These are phyloP conservation scores for Brachyopa scutellaris DNA, from an alignment of 2,888 invertebrate genomes.

Conservation along the genomic window DNA sequence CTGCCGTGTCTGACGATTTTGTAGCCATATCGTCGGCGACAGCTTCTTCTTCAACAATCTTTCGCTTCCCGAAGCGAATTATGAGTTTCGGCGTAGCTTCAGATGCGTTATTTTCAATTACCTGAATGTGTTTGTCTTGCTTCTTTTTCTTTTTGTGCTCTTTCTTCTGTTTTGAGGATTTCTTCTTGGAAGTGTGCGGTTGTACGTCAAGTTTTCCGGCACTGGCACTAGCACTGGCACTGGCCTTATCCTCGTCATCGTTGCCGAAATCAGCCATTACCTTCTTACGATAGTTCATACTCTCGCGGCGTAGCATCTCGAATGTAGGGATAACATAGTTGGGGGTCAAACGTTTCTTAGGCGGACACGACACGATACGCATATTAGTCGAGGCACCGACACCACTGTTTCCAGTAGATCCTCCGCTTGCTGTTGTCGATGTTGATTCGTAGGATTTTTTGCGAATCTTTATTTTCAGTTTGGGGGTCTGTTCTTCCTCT, in stretches of 20 bases:
- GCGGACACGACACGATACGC: conserved; percentile 86
- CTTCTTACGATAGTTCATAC: conserved; percentile 92
- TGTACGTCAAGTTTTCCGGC: conserved; percentile 83
- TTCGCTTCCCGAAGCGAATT: conserved; percentile 85
- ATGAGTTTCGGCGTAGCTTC: conserved; percentile 87
- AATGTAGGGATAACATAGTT: conserved; percentile 86
- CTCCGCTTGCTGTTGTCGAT: conserved; percentile 70
- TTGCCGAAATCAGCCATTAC: conserved; percentile 93
- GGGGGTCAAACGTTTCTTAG: conserved; percentile 88
- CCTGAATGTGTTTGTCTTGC: conserved; percentile 81
- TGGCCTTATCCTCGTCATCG: conserved; percentile 83
- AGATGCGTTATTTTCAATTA: conserved; percentile 82
- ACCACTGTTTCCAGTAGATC: conserved; percentile 74
- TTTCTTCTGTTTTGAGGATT: conserved; percentile 81
- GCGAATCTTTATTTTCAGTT: conserved; percentile 90
- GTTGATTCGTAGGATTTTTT: conserved; percentile 82
- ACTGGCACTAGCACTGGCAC: conserved; percentile 77
- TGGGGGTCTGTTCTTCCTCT: conserved; percentile 82
- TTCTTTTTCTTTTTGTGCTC: conserved; percentile 84
- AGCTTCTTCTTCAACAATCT: conserved; percentile 77
- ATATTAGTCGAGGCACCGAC: conserved; percentile 78
- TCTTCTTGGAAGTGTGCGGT: conserved; percentile 76
- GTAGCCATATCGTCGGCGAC: conserved; percentile 13
- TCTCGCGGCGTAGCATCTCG: conserved; percentile 91
- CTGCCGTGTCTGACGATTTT: conserved; percentile 23